phyloP scores from a whole-genome alignment of 2,113 vertebrate species.

The Larimichthys crocea region DNA sequence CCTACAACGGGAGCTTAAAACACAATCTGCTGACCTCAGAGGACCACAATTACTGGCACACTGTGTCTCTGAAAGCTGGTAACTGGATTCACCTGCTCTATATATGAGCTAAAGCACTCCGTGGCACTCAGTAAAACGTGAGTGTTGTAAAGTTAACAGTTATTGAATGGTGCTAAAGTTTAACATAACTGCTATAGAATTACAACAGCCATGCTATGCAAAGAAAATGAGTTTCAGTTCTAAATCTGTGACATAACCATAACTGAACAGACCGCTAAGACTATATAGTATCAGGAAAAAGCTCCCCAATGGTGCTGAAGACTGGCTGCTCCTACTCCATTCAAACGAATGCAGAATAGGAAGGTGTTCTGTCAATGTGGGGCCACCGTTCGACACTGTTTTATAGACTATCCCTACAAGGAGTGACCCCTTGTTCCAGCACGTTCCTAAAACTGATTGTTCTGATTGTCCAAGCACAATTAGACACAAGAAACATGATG shows the following conservation, averaged over 20 bases:
- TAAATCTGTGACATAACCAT: background rate
- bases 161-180: background rate
- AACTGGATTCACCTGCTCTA: conserved; percentile 27
- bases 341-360: background rate
- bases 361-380: background rate
- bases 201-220: background rate
- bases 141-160: background rate
- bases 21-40: conserved; percentile 22
- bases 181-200: background rate
- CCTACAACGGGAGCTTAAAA: conserved; percentile 27
- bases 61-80: background rate
- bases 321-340: background rate
- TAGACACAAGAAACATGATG: background rate
- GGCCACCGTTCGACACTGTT: background rate
- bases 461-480: background rate
- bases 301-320: conserved; percentile 42
- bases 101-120: background rate
- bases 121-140: background rate
- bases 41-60: conserved; percentile 8
- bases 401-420: background rate
- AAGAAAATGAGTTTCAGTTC: background rate
- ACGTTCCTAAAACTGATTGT: background rate
- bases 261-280: background rate
- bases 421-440: background rate
- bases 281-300: background rate